Conservation (phyloP, 2,797 vertebrate species). For the Acipenser transmontanus region DNA sequence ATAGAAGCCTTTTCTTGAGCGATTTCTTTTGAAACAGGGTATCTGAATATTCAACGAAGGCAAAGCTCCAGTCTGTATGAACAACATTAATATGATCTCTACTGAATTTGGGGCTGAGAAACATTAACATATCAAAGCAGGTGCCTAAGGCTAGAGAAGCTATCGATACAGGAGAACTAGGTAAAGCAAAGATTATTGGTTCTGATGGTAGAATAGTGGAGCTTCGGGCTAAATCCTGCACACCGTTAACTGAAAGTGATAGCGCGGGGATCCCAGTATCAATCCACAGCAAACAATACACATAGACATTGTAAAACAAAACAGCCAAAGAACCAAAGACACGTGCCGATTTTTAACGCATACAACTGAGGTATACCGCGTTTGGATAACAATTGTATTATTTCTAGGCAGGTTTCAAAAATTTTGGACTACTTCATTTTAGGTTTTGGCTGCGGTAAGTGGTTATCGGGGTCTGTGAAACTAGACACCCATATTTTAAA, state of each 20-base stretch:
- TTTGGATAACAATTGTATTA: too few species aligned
- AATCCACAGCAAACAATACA: constrained; percentile 82
- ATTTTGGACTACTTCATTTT: too few species aligned
- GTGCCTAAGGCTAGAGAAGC: constrained; percentile 94
- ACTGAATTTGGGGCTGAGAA: constrained; percentile 93
- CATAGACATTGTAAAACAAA: constrained; percentile 60
- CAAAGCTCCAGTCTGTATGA: constrained; percentile 95
- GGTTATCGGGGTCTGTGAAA: too few species aligned
- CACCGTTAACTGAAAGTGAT: constrained; percentile 92
- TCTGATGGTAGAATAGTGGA: constrained; percentile 92
- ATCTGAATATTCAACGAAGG: constrained; percentile 97
- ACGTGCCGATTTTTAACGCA: constrained; percentile 32
- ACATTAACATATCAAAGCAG: constrained; percentile 99
- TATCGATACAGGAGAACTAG: constrained; percentile 95
- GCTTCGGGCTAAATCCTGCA: constrained; percentile 91
- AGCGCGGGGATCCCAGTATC: constrained; percentile 78
- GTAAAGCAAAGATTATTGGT: constrained; percentile 99
- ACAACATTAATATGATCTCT: constrained; percentile 99
- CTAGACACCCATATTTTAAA: too few species aligned
- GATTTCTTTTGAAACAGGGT: constrained; percentile 89
- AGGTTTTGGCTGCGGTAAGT: too few species aligned
- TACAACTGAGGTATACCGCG: too few species aligned
- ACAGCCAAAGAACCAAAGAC: constrained; percentile 46
- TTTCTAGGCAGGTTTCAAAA: too few species aligned
- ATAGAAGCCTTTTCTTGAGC: constrained; percentile 86